Conservation (phyloP, 2,797 vertebrate species). For the Falco novaeseelandiae region DNA sequence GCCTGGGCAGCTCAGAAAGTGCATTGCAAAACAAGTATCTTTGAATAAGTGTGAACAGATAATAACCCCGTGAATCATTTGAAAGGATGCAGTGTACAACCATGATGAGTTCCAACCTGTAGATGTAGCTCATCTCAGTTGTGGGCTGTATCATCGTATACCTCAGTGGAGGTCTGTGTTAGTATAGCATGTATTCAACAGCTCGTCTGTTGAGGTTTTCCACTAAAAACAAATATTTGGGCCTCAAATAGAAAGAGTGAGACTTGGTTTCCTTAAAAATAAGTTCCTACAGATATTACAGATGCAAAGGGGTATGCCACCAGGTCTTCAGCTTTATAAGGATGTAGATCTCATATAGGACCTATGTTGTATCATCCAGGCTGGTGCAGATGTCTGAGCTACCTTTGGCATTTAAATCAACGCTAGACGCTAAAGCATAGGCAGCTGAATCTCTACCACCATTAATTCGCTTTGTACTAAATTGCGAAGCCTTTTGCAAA, state of each 20-base stretch:
- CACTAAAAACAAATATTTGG: neutral
- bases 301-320: neutral
- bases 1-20: neutral
- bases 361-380: neutral
- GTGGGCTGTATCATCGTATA: neutral
- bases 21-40: neutral
- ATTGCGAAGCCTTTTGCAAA: neutral
- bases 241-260: neutral
- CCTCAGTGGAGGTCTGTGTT: neutral
- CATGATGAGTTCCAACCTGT: neutral
- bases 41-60: neutral
- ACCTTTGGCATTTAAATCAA: neutral
- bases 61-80: neutral
- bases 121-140: neutral
- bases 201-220: neutral
- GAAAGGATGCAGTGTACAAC: neutral
- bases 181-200: neutral
- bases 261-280: neutral
- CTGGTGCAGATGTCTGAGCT: neutral
- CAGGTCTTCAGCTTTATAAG: neutral
- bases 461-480: slow-evolving; percentile 20
- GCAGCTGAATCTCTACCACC: neutral
- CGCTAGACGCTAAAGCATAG: neutral
- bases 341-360: neutral
- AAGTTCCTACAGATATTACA: neutral